Base-by-base conservation (phyloP, 2,888 invertebrate species). In the Mamestra brassicae region DNA sequence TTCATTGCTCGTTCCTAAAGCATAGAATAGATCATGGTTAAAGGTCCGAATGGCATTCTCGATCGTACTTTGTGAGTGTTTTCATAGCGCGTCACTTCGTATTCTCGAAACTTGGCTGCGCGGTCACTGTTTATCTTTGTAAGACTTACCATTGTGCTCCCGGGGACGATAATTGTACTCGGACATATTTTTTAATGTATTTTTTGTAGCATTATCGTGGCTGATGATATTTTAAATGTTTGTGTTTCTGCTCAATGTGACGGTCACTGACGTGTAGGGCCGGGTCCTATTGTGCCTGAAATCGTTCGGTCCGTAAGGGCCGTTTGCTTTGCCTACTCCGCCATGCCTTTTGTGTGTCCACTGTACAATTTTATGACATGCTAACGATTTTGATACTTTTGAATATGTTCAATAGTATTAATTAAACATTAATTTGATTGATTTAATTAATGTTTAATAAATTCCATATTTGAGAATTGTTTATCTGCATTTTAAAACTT, bases 171-270 rank as follows among this genome's bases (percentile, higher is more conserved):
- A 92, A 94, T 95, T 93, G 93, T 93, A 87, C 89, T 86, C 85
- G 88, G 89, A 90, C 91, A 91, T 90, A 86, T 89, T 90, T 91
- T 89, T 88, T 90, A 79, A 85, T 68, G 54, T 81, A 71, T 83
- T 86, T 87, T 86, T 85, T 85, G 85, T 84, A 87, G 86, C 90
- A 90, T 90, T 91, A 93, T 93, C 90, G 87, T 86, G 84, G 89
- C 90, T 95, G 95, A 96, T 95, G 95, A 95, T 94, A 91, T 95
- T 95, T 94, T 94, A 93, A 95, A 95, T 96, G 95, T 96, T 96
- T 96, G 91, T 93, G 90, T 95, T 95, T 95, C 95, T 95, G 94
- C 94, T 95, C 95, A 93, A 94, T 93, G 91, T 93, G 95, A 93
- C 90, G 93, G 87, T 90, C 91, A 91, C 87, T 94, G 95, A 95